phyloP scores from a whole-genome alignment of 2,797 vertebrate species.

The Ammospiza maritima region DNA sequence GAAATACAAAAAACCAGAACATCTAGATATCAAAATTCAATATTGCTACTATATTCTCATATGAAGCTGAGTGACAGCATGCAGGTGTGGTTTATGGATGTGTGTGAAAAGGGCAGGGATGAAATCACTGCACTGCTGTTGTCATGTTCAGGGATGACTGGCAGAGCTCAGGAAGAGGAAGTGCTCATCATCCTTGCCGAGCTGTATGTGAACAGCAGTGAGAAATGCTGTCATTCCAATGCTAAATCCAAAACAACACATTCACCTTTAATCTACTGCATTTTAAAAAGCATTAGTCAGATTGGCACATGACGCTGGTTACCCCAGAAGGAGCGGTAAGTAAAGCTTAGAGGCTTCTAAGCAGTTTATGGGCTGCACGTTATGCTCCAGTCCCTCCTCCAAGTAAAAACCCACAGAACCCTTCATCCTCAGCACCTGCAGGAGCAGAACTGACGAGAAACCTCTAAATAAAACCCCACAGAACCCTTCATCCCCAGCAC shows the following conservation, averaged over 20 bases:
- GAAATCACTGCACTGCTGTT: background rate
- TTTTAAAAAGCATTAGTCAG: constrained; percentile 66
- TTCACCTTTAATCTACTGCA: constrained; percentile 57
- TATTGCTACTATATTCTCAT: background rate
- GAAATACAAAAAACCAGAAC: background rate
- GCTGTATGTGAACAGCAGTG: background rate
- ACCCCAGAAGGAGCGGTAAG: constrained; percentile 18
- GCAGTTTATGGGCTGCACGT: constrained; percentile 27
- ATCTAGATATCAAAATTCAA: background rate
- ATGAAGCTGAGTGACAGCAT: background rate
- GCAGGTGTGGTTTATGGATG: background rate
- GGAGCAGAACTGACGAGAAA: background rate
- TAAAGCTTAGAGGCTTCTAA: constrained; percentile 54
- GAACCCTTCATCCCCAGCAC: background rate
- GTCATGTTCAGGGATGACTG: background rate
- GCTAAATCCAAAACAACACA: constrained; percentile 34
- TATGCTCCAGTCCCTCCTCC: background rate
- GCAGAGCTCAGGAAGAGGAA: constrained; percentile 7
- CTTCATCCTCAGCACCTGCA: background rate
- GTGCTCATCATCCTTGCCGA: background rate
- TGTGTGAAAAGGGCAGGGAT: background rate
- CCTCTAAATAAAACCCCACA: background rate
- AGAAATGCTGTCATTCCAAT: constrained; percentile 14
- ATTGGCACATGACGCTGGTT: constrained; percentile 23
- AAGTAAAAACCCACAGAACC: background rate